Conservation (phyloP, 2,113 vertebrate genomes). For the Pelvicachromis taeniatus region DNA sequence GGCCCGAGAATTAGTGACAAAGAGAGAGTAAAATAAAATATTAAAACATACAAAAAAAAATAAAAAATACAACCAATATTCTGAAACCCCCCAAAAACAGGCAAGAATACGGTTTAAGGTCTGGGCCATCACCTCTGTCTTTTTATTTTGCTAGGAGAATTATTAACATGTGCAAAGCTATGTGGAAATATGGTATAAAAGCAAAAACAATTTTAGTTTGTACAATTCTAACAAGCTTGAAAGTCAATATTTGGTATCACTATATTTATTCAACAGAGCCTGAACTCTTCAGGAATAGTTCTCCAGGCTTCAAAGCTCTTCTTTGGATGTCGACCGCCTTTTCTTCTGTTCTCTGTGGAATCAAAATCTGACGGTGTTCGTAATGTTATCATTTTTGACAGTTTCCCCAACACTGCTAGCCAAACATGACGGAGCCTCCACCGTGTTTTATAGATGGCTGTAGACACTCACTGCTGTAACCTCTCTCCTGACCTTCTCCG, state of each 20-base stretch:
- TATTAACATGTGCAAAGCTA: not conserved
- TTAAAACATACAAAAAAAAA: too few relatives aligned
- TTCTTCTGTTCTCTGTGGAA: not conserved
- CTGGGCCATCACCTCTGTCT: not conserved
- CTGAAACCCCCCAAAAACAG: not conserved
- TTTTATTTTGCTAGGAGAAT: not conserved
- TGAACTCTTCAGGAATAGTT: not conserved
- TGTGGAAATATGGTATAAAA: not conserved
- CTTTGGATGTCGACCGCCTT: not conserved
- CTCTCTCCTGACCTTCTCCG: not conserved
- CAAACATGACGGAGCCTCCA: not conserved
- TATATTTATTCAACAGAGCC: not conserved
- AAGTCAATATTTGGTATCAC: not conserved
- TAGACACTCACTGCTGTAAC: not conserved
- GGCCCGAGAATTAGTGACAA: not conserved
- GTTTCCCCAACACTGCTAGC: too few relatives aligned
- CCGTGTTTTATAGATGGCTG: not conserved
- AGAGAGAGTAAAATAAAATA: not conserved
- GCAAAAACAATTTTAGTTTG: not conserved
- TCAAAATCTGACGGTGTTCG: not conserved
- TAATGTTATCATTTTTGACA: not conserved
- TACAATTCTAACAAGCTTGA: not conserved
- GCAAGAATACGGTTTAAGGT: not conserved
- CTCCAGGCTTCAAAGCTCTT: not conserved
- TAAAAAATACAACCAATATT: not conserved